Conservation (phyloP, 2,888 invertebrate species). For the Drosophila villosipedis region DNA sequence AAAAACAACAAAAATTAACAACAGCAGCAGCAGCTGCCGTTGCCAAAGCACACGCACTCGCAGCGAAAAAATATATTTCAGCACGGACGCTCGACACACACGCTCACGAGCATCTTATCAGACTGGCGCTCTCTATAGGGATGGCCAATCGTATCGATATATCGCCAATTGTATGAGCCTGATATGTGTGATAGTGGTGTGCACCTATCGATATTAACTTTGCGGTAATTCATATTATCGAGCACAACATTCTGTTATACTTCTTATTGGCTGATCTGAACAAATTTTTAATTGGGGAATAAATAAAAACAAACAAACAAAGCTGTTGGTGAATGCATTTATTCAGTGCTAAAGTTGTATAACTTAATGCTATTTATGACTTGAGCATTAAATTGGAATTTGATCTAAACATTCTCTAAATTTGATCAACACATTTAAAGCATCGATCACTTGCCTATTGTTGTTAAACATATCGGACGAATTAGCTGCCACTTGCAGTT, state of each 20-base stretch:
- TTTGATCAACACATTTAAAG: too few relatives aligned
- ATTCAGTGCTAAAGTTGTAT: neutral
- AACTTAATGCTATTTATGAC: too few relatives aligned
- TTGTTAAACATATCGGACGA: too few relatives aligned
- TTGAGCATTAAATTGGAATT: too few relatives aligned
- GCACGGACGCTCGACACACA: constrained; percentile 62
- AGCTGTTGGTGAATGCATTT: neutral
- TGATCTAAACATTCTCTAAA: too few relatives aligned
- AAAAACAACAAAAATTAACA: constrained; percentile 54
- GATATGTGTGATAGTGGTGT: neutral
- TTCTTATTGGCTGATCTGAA: neutral
- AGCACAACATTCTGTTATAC: neutral
- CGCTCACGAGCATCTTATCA: constrained; percentile 66
- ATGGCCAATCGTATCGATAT: constrained; percentile 36
- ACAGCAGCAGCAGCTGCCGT: constrained; percentile 52
- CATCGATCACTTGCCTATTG: too few relatives aligned
- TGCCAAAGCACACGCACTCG: constrained; percentile 61
- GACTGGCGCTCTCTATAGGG: constrained; percentile 56
- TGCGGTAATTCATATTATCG: neutral
- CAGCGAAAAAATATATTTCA: constrained; percentile 47
- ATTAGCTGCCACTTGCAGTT: too few relatives aligned
- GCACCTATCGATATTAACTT: constrained; percentile 25
- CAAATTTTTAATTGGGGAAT: neutral
- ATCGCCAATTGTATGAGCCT: constrained; percentile 11
- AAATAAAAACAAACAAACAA: neutral